A percentile compares a stretch with the other conserved stretches of the same genome.
Conservation (phyloP, 2,113 vertebrate genomes). For the Odocoileus hemionus region DNA sequence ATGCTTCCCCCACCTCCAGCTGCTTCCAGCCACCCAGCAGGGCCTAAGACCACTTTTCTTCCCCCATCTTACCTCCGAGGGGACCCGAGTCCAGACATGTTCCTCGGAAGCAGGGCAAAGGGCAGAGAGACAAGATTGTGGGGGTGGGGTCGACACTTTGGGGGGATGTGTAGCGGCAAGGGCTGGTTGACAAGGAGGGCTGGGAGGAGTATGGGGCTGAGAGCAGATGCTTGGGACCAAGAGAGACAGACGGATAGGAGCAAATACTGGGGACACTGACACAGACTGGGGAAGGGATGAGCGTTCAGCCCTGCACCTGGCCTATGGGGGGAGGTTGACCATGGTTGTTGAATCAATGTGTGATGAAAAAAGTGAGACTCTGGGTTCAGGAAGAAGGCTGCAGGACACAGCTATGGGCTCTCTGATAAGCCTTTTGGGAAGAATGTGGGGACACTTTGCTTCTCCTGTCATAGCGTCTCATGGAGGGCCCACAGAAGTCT, state of each 20-base stretch:
- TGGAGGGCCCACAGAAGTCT: not conserved
- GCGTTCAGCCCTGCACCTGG: not conserved
- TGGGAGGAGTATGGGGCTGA: not conserved
- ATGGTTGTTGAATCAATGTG: not conserved
- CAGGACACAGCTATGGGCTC: not conserved
- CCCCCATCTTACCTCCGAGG: conserved; percentile 85
- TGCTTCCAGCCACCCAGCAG: not conserved
- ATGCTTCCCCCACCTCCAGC: not conserved
- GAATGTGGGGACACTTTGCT: too few relatives aligned
- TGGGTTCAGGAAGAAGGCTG: not conserved
- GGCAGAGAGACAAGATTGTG: conserved; percentile 60
- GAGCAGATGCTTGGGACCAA: not conserved
- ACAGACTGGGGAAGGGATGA: not conserved
- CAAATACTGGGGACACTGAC: not conserved
- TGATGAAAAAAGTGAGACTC: not conserved
- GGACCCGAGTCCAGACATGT: conserved; percentile 82
- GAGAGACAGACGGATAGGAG: not conserved
- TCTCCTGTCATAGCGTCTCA: not conserved
- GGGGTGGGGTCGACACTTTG: not conserved
- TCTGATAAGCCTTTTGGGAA: not conserved
- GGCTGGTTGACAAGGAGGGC: not conserved
- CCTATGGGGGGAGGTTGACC: not conserved
- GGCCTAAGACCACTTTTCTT: not conserved
- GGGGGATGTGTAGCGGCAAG: not conserved
- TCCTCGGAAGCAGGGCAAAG: conserved; percentile 67